Conservation (phyloP, 1,140 invertebrate genomes). For the Popillia japonica region DNA sequence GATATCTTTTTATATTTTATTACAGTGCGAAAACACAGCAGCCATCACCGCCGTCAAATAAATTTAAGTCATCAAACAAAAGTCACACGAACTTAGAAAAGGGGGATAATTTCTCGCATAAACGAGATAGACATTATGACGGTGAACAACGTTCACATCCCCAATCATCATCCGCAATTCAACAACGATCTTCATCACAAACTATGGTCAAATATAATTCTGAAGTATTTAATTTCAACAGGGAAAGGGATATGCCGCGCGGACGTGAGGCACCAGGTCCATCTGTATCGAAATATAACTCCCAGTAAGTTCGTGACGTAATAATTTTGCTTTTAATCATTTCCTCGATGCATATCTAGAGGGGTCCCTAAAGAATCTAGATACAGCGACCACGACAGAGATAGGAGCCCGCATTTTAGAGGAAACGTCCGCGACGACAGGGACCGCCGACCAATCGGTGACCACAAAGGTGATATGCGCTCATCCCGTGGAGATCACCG, state of each 20-base stretch:
- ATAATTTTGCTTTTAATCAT: background rate
- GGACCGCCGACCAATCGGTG: slow-evolving; percentile 42
- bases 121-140: slow-evolving; percentile 48
- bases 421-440: slow-evolving; percentile 43
- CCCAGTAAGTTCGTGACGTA: slow-evolving; percentile 27
- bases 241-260: slow-evolving; percentile 35
- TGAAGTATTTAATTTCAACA: slow-evolving; percentile 41
- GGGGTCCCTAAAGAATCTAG: slow-evolving; percentile 44
- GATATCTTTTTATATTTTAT: slow-evolving; percentile 30
- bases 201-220: slow-evolving; percentile 41
- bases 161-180: slow-evolving; percentile 35
- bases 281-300: slow-evolving; percentile 34
- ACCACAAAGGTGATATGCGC: slow-evolving; percentile 45
- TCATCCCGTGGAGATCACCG: slow-evolving; percentile 47
- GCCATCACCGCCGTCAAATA: slow-evolving; percentile 43
- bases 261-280: background rate
- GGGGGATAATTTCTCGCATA: slow-evolving; percentile 36
- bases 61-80: slow-evolving; percentile 44
- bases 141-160: slow-evolving; percentile 38
- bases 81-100: slow-evolving; percentile 38
- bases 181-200: slow-evolving; percentile 16
- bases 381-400: slow-evolving; percentile 48
- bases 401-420: slow-evolving; percentile 52
- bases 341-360: background rate
- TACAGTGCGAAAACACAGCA: slow-evolving; percentile 43